Base-by-base conservation (phyloP, 2,888 invertebrate genomes). In the Halictus quadricinctus region DNA sequence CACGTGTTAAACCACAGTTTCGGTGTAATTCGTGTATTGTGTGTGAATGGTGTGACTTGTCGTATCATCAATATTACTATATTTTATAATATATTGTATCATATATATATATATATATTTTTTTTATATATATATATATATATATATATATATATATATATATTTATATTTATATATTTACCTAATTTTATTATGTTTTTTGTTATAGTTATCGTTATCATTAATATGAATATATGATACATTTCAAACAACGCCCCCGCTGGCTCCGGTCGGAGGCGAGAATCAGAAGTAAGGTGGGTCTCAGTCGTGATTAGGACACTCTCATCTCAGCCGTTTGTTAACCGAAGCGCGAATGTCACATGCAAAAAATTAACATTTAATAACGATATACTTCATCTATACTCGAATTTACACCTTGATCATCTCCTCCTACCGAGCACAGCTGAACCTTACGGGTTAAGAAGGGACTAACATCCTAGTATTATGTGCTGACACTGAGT, bases 171-270 rank as follows among this genome's bases (percentile, higher is more conserved):
- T 90, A 88, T 89, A 90, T 92, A 91, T 92, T 91, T 92, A 92
- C 91, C 92, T 94, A 94, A 93, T 93, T 93, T 84, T 92, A 93
- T 93, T 93, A 93, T 93, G 92, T 93, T 93, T 54, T 58, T 92
- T 94, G 93, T 94, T 93, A 94, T 93, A 93, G 90, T 94, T 92
- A 93, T 93, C 92, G 89, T 93, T 93, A 93, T 92, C 91, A 92
- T 93, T 94, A 93, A 94, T 94, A 94, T 93, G 94, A 94, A 94
- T 94, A 94, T 94, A 94, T 94, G 93, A 92, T 94, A 94, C 94
- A 94, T 94, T 94, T 94, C 94, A 94, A 94, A 94, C 94, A 94
- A 94, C 93, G 93, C 92, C 93, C 93, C 92, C 90, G 93, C 93
- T 91, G 92, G 92, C 92, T 90, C 88, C 81, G 58, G 91, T 93